phyloP scores from a whole-genome alignment of 53 echinoderm and acorn worm genomes.

The Glandiceps talaboti region DNA sequence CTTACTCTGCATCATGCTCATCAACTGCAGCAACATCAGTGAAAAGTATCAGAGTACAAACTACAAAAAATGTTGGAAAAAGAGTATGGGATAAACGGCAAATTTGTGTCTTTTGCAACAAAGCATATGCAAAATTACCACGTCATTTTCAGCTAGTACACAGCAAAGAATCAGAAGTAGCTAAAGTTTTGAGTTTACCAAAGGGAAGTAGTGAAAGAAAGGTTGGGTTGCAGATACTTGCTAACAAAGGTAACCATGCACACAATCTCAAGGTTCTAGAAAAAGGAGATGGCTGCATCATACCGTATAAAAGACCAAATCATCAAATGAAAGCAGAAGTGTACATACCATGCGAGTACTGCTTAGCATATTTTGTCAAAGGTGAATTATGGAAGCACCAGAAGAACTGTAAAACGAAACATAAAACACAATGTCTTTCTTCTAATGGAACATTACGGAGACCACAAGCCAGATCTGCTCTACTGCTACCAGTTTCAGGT shows the following conservation, averaged over 20 bases:
- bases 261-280: constrained; percentile 44
- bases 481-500: constrained; percentile 12
- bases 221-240: not conserved
- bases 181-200: not conserved
- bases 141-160: constrained; percentile 33
- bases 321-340: constrained; percentile 14
- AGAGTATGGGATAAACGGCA: constrained; percentile 51
- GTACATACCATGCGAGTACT: constrained; percentile 33
- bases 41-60: not conserved
- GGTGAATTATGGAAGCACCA: constrained; percentile 35
- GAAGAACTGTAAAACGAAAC: constrained; percentile 10
- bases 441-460: constrained; percentile 15
- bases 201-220: not conserved
- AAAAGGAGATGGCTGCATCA: constrained; percentile 28
- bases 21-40: not conserved
- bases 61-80: constrained; percentile 26
- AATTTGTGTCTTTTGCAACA: constrained; percentile 39
- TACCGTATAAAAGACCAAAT: constrained; percentile 30
- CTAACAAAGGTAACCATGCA: constrained; percentile 46
- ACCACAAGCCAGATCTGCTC: constrained; percentile 11
- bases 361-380: constrained; percentile 40
- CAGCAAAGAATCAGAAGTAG: constrained; percentile 20
- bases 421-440: constrained; percentile 10
- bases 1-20: too few relatives aligned
- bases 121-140: constrained; percentile 34